Percentiles rank a stretch among this genome's conserved stretches.
Evolutionary conservation across 2,888 invertebrate genomes (phyloP).

Genomic region (Blastobasis adustella): DNA sequence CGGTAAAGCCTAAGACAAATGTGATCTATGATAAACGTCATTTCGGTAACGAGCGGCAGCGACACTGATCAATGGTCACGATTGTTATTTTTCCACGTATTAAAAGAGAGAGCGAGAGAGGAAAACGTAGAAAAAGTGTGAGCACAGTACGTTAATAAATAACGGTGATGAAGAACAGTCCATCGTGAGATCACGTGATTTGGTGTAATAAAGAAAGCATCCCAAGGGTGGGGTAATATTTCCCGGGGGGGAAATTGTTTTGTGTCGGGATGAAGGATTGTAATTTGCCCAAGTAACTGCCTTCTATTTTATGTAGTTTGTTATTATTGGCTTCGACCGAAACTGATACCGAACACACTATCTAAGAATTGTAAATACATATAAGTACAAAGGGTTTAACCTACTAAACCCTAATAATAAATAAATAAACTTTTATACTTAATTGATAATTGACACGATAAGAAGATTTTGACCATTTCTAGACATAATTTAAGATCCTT

Average conservation of each 20-base stretch:
- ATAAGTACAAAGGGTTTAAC: too few species aligned
- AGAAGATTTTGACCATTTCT: too few species aligned
- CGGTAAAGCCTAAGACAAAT: slow-evolving; percentile 61
- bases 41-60: slow-evolving; percentile 65
- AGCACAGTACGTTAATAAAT: slow-evolving; percentile 54
- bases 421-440: too few species aligned
- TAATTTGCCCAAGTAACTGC: slow-evolving; percentile 26
- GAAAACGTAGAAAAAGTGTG: slow-evolving; percentile 54
- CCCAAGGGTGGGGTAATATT: slow-evolving; percentile 34
- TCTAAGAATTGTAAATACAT: too few species aligned
- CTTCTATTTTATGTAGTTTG: too few species aligned
- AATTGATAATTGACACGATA: too few species aligned
- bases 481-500: too few species aligned
- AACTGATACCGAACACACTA: too few species aligned
- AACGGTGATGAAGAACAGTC: slow-evolving; percentile 65
- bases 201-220: slow-evolving; percentile 51
- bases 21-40: slow-evolving; percentile 73
- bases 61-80: slow-evolving; percentile 57
- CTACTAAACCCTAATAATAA: too few species aligned
- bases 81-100: slow-evolving; percentile 53
- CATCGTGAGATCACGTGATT: slow-evolving; percentile 70
- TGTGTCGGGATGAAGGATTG: slow-evolving; percentile 49
- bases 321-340: too few species aligned
- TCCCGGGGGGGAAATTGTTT: slow-evolving; percentile 58
- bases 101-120: slow-evolving; percentile 33